phyloP scores from a whole-genome alignment of 2,888 invertebrate species.

The Meganola albula region DNA sequence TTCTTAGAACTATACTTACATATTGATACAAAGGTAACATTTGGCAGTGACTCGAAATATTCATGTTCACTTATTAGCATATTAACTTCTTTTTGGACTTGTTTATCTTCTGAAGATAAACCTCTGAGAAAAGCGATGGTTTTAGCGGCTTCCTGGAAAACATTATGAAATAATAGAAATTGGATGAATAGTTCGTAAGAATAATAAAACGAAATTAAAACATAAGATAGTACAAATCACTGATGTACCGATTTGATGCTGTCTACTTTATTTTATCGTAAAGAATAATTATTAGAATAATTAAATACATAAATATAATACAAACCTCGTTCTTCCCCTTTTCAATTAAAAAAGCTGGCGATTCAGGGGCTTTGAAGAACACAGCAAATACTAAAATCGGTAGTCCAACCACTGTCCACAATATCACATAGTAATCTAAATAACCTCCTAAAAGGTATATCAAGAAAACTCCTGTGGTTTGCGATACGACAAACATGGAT shows the following conservation, averaged over 20 bases:
- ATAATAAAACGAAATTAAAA: not conserved
- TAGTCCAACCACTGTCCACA: slow-evolving; percentile 35
- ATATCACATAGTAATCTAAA: slow-evolving; percentile 39
- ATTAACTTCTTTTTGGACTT: slow-evolving; percentile 40
- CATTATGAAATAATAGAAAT: not conserved
- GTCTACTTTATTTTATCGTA: not conserved
- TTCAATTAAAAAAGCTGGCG: slow-evolving; percentile 52
- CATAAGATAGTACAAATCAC: not conserved
- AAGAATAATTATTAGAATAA: not conserved
- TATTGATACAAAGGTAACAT: slow-evolving; percentile 39
- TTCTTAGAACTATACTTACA: slow-evolving; percentile 34
- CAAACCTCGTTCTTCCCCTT: slow-evolving; percentile 36
- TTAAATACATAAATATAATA: not conserved
- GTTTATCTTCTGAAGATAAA: slow-evolving; percentile 35
- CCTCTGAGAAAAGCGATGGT: slow-evolving; percentile 44
- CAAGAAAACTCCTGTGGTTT: slow-evolving; percentile 41
- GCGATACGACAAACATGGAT: slow-evolving; percentile 33
- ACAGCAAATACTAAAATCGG: slow-evolving; percentile 33
- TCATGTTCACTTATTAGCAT: slow-evolving; percentile 39
- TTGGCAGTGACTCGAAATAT: slow-evolving; percentile 42
- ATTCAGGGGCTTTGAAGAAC: slow-evolving; percentile 49
- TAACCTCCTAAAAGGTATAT: slow-evolving; percentile 47
- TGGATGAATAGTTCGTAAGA: not conserved
- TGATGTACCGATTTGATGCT: not conserved
- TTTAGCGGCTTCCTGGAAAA: slow-evolving; percentile 41